These are phyloP conservation scores for Varanus salvator DNA, from an alignment of 2,113 vertebrate species.

Conservation along the genomic window DNA sequence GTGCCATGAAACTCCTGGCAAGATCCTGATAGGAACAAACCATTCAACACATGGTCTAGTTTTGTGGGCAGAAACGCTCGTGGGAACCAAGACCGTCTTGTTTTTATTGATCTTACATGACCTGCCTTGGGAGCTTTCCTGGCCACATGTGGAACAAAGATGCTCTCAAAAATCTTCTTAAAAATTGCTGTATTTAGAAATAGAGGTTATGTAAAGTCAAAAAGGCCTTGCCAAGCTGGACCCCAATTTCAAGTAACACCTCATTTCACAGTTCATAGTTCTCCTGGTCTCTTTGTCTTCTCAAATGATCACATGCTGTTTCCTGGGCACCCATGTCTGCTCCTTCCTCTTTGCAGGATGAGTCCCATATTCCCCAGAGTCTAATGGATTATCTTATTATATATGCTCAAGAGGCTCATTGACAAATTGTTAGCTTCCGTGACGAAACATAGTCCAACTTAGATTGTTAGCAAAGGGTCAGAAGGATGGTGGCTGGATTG, in stretches of 20 bases:
- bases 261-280: background rate
- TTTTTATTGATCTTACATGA: background rate
- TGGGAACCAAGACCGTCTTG: background rate
- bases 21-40: background rate
- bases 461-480: no score
- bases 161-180: no score
- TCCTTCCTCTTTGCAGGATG: background rate
- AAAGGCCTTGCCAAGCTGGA: background rate
- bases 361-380: background rate
- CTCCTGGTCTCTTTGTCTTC: background rate
- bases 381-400: background rate
- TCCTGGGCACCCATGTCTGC: background rate
- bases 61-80: background rate
- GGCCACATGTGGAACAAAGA: background rate
- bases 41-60: background rate
- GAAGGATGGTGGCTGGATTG: no score
- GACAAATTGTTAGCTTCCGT: background rate
- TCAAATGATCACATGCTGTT: background rate
- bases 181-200: no score
- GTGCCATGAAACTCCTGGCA: slow-evolving; percentile 16
- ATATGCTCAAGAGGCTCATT: background rate
- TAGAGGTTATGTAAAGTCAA: background rate
- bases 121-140: background rate
- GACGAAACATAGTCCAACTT: background rate
- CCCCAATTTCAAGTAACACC: background rate